Percentiles rank a stretch among this genome's conserved stretches.
phyloP scores from a whole-genome alignment of 2,888 invertebrate species.

The Apocheima hispidaria region DNA sequence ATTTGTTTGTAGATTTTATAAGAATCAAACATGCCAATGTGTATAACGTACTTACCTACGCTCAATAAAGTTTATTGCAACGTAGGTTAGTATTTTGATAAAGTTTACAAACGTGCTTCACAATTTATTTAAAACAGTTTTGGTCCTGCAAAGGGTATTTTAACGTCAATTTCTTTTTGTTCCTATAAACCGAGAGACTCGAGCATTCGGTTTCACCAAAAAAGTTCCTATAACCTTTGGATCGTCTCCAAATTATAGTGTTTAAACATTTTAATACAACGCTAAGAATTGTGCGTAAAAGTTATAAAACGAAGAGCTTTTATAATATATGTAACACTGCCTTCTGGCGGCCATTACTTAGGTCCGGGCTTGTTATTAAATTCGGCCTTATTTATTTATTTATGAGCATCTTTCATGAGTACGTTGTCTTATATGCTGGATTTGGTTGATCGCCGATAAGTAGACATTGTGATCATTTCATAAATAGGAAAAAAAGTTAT shows the following conservation, averaged over 20 bases:
- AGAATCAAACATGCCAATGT: constrained; percentile 3
- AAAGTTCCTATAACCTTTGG: constrained; percentile 62
- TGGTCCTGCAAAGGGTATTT: constrained; percentile 1
- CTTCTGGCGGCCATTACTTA: constrained; percentile 84
- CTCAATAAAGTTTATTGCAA: constrained; percentile 1
- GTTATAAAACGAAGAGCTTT: constrained; percentile 72
- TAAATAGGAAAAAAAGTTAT: constrained; percentile 1
- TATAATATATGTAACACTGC: constrained; percentile 81
- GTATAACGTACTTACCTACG: not conserved
- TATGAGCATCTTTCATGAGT: constrained; percentile 72
- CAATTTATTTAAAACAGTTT: constrained; percentile 14
- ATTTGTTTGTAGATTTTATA: not conserved
- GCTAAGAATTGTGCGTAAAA: constrained; percentile 82
- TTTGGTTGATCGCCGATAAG: constrained; percentile 33
- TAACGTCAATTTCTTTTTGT: constrained; percentile 23
- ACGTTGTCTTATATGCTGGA: constrained; percentile 17
- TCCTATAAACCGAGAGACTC: constrained; percentile 44
- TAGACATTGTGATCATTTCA: constrained; percentile 11
- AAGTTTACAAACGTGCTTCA: not conserved
- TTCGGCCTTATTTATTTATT: constrained; percentile 84
- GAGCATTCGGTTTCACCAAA: constrained; percentile 64
- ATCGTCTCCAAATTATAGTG: constrained; percentile 80
- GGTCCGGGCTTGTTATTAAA: constrained; percentile 81
- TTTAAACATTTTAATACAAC: constrained; percentile 80
- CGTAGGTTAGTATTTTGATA: not conserved